Evolutionary conservation across 2,888 invertebrate species (phyloP).

Genomic region (Bimastos eiseni): DNA sequence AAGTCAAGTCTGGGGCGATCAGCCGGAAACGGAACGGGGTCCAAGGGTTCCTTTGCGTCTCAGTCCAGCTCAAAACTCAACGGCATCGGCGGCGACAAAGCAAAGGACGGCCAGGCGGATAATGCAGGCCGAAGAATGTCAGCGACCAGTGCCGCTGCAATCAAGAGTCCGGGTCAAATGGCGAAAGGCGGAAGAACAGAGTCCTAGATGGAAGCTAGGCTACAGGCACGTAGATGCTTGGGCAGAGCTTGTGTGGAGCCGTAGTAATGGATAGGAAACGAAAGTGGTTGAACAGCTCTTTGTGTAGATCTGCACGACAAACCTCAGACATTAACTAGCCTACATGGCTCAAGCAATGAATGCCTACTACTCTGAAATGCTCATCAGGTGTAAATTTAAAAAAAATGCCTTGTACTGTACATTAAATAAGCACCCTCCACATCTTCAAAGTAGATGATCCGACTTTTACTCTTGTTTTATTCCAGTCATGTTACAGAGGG

Average conservation of each 20-base stretch:
- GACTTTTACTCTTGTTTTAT: too few relatives aligned
- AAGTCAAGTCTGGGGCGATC: conserved; percentile 8
- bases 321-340: too few relatives aligned
- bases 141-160: background rate
- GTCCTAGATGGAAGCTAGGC: background rate
- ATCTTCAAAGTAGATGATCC: too few relatives aligned
- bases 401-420: too few relatives aligned
- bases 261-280: background rate
- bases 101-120: background rate
- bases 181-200: background rate
- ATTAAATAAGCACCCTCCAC: too few relatives aligned
- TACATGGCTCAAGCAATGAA: too few relatives aligned
- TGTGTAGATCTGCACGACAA: too few relatives aligned
- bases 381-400: too few relatives aligned
- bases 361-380: too few relatives aligned
- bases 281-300: too few relatives aligned
- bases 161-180: background rate
- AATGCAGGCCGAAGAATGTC: background rate
- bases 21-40: background rate
- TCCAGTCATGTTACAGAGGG: too few relatives aligned
- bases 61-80: background rate
- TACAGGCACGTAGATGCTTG: background rate
- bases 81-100: background rate
- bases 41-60: background rate
- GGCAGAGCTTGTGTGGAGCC: background rate